A percentile compares a stretch with the other conserved stretches of the same genome.
Conservation (phyloP, 1,140 invertebrate species). For the Drosophila kohkoa region DNA sequence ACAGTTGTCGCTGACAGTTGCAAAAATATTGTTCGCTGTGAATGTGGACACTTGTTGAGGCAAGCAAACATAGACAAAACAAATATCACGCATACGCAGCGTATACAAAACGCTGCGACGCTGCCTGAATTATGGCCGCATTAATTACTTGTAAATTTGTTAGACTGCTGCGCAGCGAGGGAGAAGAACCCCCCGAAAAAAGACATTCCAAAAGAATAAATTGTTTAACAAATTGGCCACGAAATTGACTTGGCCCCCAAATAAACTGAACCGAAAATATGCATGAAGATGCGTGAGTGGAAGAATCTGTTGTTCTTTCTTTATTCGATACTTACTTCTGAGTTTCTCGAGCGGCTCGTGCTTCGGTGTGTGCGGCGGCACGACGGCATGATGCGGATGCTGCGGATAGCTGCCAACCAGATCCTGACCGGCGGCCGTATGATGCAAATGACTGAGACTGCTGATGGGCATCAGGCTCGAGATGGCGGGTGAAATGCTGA, state of each 20-base stretch:
- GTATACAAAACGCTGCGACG: constrained; percentile 7
- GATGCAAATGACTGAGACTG: constrained; percentile 85
- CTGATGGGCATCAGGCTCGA: constrained; percentile 88
- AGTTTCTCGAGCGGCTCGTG: constrained; percentile 93
- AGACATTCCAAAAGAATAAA: constrained; percentile 56
- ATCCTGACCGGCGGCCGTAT: constrained; percentile 75
- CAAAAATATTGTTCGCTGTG: constrained; percentile 47
- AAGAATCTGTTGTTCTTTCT: not conserved
- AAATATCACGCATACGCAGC: constrained; percentile 51
- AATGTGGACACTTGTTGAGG: constrained; percentile 77
- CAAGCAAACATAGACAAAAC: not conserved
- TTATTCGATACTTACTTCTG: constrained; percentile 89
- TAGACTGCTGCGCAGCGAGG: constrained; percentile 34
- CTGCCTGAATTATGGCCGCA: constrained; percentile 76
- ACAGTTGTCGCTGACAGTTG: constrained; percentile 76
- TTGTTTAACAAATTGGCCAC: constrained; percentile 73
- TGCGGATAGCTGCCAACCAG: constrained; percentile 84
- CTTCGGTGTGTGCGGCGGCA: constrained; percentile 86
- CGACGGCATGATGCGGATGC: constrained; percentile 86
- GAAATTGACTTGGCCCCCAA: constrained; percentile 57
- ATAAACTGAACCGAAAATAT: constrained; percentile 29
- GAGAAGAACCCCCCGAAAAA: not conserved
- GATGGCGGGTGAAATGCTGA: constrained; percentile 88
- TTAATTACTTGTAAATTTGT: constrained; percentile 83
- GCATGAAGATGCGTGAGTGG: not conserved